A percentile compares a stretch with the other conserved stretches of the same genome.
phyloP scores from a whole-genome alignment of 2,113 vertebrate genomes.

The Taxidea taxus region DNA sequence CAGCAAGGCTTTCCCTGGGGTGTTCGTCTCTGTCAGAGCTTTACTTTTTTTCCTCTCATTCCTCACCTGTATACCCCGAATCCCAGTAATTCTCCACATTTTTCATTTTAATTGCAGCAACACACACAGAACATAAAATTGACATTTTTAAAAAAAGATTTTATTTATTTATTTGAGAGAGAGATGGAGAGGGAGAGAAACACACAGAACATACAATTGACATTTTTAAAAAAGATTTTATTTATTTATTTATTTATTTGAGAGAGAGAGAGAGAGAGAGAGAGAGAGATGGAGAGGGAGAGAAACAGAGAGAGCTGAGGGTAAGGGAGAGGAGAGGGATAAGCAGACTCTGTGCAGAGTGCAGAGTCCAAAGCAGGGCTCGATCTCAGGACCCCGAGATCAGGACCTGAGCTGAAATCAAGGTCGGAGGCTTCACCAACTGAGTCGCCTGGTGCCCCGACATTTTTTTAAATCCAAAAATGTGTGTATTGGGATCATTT shows the following conservation, averaged over 20 bases:
- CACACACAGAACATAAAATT: background rate
- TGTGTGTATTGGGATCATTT: background rate
- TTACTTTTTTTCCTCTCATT: background rate
- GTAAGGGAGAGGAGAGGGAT: background rate
- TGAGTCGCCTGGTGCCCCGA: background rate
- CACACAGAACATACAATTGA: background rate
- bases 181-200: background rate
- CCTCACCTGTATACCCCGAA: background rate
- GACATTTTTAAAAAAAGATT: background rate
- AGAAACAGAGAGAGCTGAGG: background rate
- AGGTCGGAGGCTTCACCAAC: background rate
- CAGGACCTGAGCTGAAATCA: background rate
- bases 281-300: background rate
- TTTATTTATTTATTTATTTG: no score
- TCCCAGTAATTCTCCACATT: background rate
- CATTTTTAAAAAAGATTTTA: background rate
- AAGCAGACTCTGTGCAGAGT: background rate
- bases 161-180: no score
- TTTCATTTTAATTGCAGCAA: background rate
- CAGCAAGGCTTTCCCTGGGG: background rate
- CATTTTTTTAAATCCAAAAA: background rate
- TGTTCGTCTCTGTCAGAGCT: background rate
- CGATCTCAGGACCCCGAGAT: background rate
- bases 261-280: no score
- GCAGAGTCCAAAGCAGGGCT: background rate